Conservation (phyloP, 2,888 invertebrate species). For the Luperina testacea region DNA sequence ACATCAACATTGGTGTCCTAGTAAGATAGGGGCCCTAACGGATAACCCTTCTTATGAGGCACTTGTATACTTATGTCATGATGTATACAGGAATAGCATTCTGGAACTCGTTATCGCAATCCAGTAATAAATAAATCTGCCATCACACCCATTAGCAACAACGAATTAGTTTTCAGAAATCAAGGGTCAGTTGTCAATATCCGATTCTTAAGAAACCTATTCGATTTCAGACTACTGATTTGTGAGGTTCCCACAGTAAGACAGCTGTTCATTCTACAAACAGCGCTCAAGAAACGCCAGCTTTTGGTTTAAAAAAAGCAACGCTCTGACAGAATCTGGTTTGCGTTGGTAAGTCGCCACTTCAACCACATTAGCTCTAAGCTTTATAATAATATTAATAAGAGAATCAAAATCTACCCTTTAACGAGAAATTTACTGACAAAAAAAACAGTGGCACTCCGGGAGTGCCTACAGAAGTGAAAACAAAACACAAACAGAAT, state of each 20-base stretch:
- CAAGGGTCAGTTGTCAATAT: not conserved
- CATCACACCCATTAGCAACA: not conserved
- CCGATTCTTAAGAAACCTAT: too few species aligned
- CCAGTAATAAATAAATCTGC: not conserved
- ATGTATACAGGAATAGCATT: not conserved
- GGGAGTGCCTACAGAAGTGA: too few species aligned
- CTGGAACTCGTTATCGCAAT: too few species aligned
- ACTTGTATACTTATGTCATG: not conserved
- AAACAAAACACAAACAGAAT: too few species aligned
- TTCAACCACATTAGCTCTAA: too few species aligned
- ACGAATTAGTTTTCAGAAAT: not conserved
- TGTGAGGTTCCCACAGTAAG: too few species aligned
- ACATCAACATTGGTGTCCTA: not conserved
- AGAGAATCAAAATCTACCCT: not conserved
- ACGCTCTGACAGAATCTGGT: too few species aligned
- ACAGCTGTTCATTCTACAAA: too few species aligned
- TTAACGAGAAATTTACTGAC: not conserved
- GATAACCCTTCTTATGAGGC: not conserved
- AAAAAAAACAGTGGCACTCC: not conserved
- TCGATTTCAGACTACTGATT: too few species aligned
- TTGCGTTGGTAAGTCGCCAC: too few species aligned
- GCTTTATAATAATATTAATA: not conserved
- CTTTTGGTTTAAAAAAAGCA: too few species aligned
- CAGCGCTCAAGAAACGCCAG: too few species aligned
- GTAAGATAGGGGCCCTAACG: not conserved